Evolutionary conservation across 92 coral and sea anemone species (phyloP).

Genomic region (Zoanthus sansibaricus): DNA sequence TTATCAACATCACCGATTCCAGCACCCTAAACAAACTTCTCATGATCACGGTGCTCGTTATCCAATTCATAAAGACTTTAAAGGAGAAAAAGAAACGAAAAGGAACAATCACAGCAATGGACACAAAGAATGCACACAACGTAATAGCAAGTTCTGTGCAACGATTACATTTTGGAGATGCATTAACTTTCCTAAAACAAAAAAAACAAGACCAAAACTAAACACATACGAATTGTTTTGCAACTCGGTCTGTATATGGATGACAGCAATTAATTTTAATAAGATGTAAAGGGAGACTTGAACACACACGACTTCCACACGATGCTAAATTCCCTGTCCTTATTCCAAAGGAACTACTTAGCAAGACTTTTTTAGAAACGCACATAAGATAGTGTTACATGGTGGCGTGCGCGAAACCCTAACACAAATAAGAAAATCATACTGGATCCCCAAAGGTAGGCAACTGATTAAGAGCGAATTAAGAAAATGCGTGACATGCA

Average conservation of each 20-base stretch:
- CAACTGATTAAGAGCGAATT: too few relatives aligned
- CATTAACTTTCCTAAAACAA: too few relatives aligned
- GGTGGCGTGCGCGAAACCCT: slow-evolving; percentile 66
- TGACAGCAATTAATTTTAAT: not conserved
- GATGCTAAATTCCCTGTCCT: slow-evolving; percentile 23
- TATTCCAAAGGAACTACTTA: too few relatives aligned
- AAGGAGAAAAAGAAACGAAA: slow-evolving; percentile 12
- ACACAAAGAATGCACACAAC: too few relatives aligned
- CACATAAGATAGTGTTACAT: not conserved
- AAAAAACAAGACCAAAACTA: too few relatives aligned
- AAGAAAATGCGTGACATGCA: too few relatives aligned
- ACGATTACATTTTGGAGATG: too few relatives aligned
- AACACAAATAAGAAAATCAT: slow-evolving; percentile 26
- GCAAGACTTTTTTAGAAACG: too few relatives aligned
- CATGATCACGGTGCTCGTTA: slow-evolving; percentile 35
- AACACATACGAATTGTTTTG: slow-evolving; percentile 12
- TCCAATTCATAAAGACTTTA: slow-evolving; percentile 13
- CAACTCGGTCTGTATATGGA: slow-evolving; percentile 4
- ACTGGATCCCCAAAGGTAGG: too few relatives aligned
- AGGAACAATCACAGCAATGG: not conserved
- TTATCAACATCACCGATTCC: slow-evolving; percentile 45
- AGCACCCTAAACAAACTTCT: slow-evolving; percentile 54
- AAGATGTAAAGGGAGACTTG: slow-evolving; percentile 23
- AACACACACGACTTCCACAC: slow-evolving; percentile 18
- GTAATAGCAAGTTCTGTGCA: too few relatives aligned